Evolutionary conservation across 2,113 vertebrate genomes (phyloP), one percentile per base, ranked within the genome.

Genomic region (Malurus cyaneus): DNA sequence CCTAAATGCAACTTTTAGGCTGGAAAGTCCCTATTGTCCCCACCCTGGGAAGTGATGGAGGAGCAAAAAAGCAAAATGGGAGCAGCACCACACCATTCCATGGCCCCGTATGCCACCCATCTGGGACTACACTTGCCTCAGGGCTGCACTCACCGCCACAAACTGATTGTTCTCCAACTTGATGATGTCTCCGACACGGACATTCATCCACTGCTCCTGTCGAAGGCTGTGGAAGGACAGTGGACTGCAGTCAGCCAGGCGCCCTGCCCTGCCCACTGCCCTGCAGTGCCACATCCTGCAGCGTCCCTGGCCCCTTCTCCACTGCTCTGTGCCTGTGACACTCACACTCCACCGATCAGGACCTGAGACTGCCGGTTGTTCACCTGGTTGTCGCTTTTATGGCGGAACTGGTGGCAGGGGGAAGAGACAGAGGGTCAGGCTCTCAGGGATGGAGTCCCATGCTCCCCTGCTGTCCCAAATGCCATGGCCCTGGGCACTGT

Each of bases 131-230:
- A 14, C 46, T 17, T 14, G 1, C 32, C 11, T 4, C 4, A 3
- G 9, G n/a, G 42, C 16, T 28, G 4, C 52, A 71, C 94, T 65
- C 78, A 99, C 99, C 91, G 98, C 98, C 97, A 99, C 99, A 85
- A 99, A 99, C 96, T 99, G 99, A 92, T 99, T 99, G 96, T 99
- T 99, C 94, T 99, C 99, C 95, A 99, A 91, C 97, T 99, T 99
- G 94, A 99, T 99, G 96, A 99, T 99, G 80, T 99, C 99, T 66
- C 99, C 99, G 6, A 99, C 99, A 59, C 98, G 96, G 76, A 99
- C 99, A 4, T 99, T 98, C 99, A 99, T 99, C 99, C 99, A 99
- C 82, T 98, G 99, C 91, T 99, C 99, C 67, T 98, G 98, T 92
- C 97, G 98, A 70, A 99, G 98, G 86, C 99, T 99, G 82, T 12